Conservation (phyloP, 2,113 vertebrate species). For the Podarcis muralis region DNA sequence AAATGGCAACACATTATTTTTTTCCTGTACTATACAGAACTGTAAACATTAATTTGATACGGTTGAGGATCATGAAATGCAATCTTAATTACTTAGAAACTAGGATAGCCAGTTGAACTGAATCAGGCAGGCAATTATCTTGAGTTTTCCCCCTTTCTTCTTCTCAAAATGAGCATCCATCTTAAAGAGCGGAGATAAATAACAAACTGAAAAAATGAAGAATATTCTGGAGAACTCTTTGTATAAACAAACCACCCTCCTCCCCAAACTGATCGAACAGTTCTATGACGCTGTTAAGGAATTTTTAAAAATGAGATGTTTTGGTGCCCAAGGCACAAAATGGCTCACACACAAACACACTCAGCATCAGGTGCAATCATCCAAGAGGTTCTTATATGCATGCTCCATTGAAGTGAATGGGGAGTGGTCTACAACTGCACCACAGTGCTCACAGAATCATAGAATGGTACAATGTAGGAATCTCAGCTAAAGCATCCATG, state of each 20-base stretch:
- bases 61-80: conserved; percentile 46
- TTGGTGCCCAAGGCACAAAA: not conserved
- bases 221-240: not conserved
- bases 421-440: too few relatives aligned
- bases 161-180: conserved; percentile 31
- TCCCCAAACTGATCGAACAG: not conserved
- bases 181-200: conserved; percentile 35
- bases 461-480: too few relatives aligned
- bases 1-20: conserved; percentile 56
- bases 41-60: conserved; percentile 56
- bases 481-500: too few relatives aligned
- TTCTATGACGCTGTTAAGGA: conserved; percentile 20
- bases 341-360: not conserved
- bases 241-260: conserved; percentile 14
- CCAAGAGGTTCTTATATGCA: not conserved
- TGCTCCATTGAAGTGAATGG: not conserved
- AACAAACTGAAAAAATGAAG: not conserved
- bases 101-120: conserved; percentile 40
- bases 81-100: conserved; percentile 54
- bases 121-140: conserved; percentile 44
- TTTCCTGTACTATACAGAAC: conserved; percentile 39
- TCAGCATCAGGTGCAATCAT: not conserved
- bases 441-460: too few relatives aligned
- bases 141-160: not conserved
- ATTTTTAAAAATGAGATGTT: not conserved